phyloP scores from a whole-genome alignment of 2,113 vertebrate species.

The Gallinago paraguaiae region DNA sequence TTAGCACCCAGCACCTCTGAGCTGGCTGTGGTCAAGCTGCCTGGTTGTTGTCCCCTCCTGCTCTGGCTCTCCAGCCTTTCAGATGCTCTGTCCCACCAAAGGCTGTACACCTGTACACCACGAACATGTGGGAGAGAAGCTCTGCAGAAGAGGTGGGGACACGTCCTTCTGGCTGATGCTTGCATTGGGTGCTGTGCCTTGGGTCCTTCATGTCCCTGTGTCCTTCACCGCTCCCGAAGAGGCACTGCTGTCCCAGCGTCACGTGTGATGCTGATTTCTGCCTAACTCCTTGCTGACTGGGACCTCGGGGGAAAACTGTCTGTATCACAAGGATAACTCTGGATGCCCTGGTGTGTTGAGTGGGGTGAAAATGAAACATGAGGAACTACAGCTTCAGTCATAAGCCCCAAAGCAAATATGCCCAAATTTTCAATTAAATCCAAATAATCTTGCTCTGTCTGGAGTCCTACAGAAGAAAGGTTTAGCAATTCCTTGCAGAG shows the following conservation, averaged over 20 bases:
- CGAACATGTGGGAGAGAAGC: accelerated
- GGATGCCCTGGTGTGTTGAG: not conserved
- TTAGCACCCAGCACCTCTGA: not conserved
- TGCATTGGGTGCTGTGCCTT: not conserved
- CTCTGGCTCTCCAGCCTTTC: not conserved
- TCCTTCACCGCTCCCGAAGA: not conserved
- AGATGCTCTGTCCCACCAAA: not conserved
- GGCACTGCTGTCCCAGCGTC: not conserved
- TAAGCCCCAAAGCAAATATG: not conserved
- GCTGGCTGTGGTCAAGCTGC: not conserved
- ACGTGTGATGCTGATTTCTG: not conserved
- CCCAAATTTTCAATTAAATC: not conserved
- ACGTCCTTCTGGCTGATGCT: not conserved
- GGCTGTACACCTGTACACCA: not conserved
- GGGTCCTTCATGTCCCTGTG: not conserved
- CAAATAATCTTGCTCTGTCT: not conserved
- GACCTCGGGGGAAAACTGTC: not conserved
- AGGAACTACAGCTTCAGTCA: not conserved
- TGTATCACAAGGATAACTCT: not conserved
- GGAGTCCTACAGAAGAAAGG: not conserved
- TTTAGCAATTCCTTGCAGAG: not conserved
- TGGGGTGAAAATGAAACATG: not conserved
- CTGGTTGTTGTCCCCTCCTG: not conserved
- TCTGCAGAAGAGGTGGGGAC: not conserved
- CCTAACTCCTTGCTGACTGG: not conserved